Evolutionary conservation across 2,113 vertebrate genomes (phyloP), one percentile per base, ranked within the genome.

Genomic region (Eurypyga helias): DNA sequence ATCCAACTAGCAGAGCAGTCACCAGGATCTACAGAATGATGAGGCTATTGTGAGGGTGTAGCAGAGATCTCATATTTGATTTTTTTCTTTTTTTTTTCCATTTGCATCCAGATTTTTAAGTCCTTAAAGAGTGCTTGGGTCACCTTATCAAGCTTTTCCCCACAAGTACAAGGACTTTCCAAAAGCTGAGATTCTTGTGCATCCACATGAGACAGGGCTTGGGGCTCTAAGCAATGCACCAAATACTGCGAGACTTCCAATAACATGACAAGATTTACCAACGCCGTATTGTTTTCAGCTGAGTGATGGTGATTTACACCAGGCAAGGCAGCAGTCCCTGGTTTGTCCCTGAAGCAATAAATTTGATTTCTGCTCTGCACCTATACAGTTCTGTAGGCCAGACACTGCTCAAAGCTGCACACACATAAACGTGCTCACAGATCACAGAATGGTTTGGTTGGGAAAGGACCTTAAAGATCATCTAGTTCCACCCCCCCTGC

Each of bases 361-460:
- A 29, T 26, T 31, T 4, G 26, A 19, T 66, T 66, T 87, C 16
- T 66, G 72, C 64, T 61, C 64, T 31, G n/a, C 23, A 38, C 25
- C 34, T 36, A 18, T 19, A 29, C 52, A 55, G 61, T 5, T 65
- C 75, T 45, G 67, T 2, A 24, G 75, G 57, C 4, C 76, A 67
- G 87, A 14, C 29, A 4, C 26, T 19, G 19, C 23, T 57, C 18
- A 17, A 43, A 54, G 64, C 38, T 28, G 34, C 28, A 31, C 16
- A 16, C 10, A 9, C 1, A 2, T 1, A 12, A 51, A 15, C 0
- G 1, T 14, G 31, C 67, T 33, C 31, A 28, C n/a, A 29, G 51
- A 13, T 38, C 41, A 41, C 41, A 41, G 41, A 41, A 41, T 10
- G 41, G 41, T 41, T 41, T 41, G 41, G 41, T n/a, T n/a, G n/a